A percentile compares a stretch with the other conserved stretches of the same genome.
Evolutionary conservation across 1,140 invertebrate species (phyloP).

Genomic region (Drosophila punjabiensis): DNA sequence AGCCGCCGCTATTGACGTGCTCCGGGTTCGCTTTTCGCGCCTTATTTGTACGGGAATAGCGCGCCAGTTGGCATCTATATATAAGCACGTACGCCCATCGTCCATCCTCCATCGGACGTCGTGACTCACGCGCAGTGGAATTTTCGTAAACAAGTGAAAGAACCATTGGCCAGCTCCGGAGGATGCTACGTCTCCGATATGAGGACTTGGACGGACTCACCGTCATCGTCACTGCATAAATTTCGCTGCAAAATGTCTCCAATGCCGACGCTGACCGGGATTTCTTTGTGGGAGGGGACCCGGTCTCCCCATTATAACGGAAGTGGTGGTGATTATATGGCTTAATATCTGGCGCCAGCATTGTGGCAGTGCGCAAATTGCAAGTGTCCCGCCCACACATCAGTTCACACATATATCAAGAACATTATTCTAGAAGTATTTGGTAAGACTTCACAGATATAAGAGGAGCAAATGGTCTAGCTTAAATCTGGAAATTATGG

Average conservation of each 20-base stretch:
- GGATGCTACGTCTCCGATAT: conserved; percentile 28
- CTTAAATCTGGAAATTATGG: neutral
- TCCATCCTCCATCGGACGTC: conserved; percentile 15
- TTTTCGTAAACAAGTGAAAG: conserved; percentile 70
- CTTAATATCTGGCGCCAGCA: conserved; percentile 34
- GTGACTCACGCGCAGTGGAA: conserved; percentile 69
- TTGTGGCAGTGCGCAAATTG: conserved; percentile 39
- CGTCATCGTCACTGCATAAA: conserved; percentile 71
- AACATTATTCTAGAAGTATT: conserved; percentile 26
- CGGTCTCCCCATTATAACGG: conserved; percentile 51
- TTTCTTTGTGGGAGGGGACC: conserved; percentile 61
- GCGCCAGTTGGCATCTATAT: conserved; percentile 37
- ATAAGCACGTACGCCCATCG: conserved; percentile 38
- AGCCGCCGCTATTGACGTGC: conserved; percentile 30
- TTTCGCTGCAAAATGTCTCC: conserved; percentile 64
- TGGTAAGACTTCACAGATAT: conserved; percentile 15
- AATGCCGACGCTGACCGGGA: conserved; percentile 14
- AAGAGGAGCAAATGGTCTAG: neutral
- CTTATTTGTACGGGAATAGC: conserved; percentile 72
- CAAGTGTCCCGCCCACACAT: conserved; percentile 17
- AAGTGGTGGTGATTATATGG: conserved; percentile 49
- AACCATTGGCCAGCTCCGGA: conserved; percentile 32
- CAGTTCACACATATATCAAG: conserved; percentile 1
- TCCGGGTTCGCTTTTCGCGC: conserved; percentile 54
- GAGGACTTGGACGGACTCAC: conserved; percentile 12